These are phyloP conservation scores for Setophaga coronata DNA, from an alignment of 2,113 vertebrate species.

Conservation along the genomic window DNA sequence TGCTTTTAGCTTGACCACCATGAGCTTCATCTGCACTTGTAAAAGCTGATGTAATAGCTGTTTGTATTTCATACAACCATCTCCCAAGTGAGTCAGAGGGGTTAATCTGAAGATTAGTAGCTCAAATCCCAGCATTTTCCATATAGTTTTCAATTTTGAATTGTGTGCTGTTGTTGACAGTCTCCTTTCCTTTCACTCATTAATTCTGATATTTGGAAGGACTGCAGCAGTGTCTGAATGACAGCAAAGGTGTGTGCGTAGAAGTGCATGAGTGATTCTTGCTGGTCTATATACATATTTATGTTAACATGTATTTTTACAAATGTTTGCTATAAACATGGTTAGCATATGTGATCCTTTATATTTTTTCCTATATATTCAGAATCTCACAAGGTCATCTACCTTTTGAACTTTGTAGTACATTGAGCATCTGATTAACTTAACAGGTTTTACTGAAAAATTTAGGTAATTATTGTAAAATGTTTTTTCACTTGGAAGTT, in stretches of 20 bases:
- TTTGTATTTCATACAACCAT: slow-evolving; percentile 22
- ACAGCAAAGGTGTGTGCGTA: neutral
- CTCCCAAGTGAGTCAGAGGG: slow-evolving; percentile 6
- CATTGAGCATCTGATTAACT: neutral
- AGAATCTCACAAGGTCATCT: neutral
- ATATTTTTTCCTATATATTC: neutral
- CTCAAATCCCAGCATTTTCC: slow-evolving; percentile 34
- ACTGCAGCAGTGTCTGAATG: neutral
- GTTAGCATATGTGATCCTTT: neutral
- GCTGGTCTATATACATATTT: neutral
- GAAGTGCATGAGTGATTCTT: neutral
- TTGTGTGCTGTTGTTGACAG: neutral
- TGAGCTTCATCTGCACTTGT: slow-evolving; percentile 38
- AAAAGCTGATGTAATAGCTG: slow-evolving; percentile 47
- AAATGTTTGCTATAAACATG: neutral
- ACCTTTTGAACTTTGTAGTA: neutral
- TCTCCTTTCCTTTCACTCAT: neutral
- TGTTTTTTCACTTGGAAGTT: neutral
- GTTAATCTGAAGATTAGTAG: slow-evolving; percentile 55
- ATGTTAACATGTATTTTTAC: neutral
- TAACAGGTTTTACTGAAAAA: neutral
- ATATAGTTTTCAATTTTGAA: slow-evolving; percentile 29
- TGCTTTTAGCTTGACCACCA: slow-evolving; percentile 43
- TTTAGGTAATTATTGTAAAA: neutral
- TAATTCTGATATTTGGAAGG: neutral